These are phyloP conservation scores for Phenacoccus solenopsis DNA, from an alignment of 1,140 invertebrate species.

Conservation along the genomic window DNA sequence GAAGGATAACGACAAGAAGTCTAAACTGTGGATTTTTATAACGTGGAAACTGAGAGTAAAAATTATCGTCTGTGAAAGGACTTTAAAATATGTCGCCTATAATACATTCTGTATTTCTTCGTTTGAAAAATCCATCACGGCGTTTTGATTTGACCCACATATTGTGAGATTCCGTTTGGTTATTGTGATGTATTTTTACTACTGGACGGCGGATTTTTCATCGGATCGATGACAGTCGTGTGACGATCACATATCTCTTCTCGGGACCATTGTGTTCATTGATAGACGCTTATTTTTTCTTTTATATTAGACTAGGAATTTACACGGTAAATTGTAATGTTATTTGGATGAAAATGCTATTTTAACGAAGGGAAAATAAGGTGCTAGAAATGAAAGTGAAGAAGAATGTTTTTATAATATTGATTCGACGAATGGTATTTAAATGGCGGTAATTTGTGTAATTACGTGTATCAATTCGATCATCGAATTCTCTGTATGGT, in stretches of 20 bases:
- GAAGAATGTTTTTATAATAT: neutral
- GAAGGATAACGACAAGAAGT: too few relatives aligned
- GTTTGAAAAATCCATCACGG: constrained; percentile 12
- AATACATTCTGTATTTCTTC: neutral
- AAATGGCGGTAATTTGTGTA: neutral
- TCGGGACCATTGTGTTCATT: constrained; percentile 1
- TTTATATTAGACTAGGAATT: constrained; percentile 10
- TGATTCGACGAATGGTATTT: neutral
- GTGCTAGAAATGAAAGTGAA: neutral
- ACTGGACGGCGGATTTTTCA: neutral
- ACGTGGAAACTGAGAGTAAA: neutral
- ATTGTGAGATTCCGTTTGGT: constrained; percentile 5
- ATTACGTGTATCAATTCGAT: constrained; percentile 1
- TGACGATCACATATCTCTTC: constrained; percentile 10
- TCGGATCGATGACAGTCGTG: constrained; percentile 8
- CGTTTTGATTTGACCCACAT: neutral
- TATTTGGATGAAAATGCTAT: neutral
- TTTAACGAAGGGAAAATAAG: neutral
- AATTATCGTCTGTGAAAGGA: neutral
- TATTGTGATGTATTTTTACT: constrained; percentile 9
- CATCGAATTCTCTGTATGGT: neutral
- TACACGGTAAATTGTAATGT: constrained; percentile 13
- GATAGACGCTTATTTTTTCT: neutral
- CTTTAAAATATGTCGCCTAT: too few relatives aligned
- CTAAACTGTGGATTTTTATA: too few relatives aligned